Conservation (phyloP, 2,888 invertebrate species). For the Chaetoderma sp. region DNA sequence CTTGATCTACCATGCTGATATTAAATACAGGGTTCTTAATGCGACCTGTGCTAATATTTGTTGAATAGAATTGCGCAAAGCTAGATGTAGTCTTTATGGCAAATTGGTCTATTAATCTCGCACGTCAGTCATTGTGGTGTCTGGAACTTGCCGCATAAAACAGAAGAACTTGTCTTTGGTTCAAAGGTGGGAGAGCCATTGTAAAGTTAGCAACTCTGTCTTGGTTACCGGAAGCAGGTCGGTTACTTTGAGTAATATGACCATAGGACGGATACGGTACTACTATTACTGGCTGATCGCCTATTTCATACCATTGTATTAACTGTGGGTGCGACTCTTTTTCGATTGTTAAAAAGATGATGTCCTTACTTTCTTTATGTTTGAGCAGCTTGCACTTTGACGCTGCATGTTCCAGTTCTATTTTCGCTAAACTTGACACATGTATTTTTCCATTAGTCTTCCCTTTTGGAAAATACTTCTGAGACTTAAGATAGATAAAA, state of each 20-base stretch:
- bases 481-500: background rate
- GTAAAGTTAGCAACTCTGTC: too few relatives aligned
- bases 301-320: slow-evolving; percentile 3
- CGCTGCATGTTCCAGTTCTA: slow-evolving; percentile 46
- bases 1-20: background rate
- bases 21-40: too few relatives aligned
- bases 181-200: background rate
- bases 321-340: slow-evolving; percentile 22
- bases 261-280: slow-evolving; percentile 58
- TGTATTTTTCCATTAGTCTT: slow-evolving; percentile 44
- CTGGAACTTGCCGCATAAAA: slow-evolving; percentile 47
- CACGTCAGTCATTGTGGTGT: slow-evolving; percentile 44
- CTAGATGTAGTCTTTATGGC: slow-evolving; percentile 19
- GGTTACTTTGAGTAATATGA: slow-evolving; percentile 32
- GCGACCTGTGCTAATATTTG: too few relatives aligned
- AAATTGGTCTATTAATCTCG: slow-evolving; percentile 48
- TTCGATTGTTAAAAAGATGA: slow-evolving; percentile 51
- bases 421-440: slow-evolving; percentile 50
- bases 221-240: too few relatives aligned
- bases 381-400: slow-evolving; percentile 41
- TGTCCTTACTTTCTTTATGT: slow-evolving; percentile 30
- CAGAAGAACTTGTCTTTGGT: slow-evolving; percentile 42
- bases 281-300: slow-evolving; percentile 38
- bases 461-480: slow-evolving; percentile 1
- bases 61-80: background rate